Evolutionary conservation across 2,113 vertebrate species (phyloP).

Genomic region (Gobius niger): DNA sequence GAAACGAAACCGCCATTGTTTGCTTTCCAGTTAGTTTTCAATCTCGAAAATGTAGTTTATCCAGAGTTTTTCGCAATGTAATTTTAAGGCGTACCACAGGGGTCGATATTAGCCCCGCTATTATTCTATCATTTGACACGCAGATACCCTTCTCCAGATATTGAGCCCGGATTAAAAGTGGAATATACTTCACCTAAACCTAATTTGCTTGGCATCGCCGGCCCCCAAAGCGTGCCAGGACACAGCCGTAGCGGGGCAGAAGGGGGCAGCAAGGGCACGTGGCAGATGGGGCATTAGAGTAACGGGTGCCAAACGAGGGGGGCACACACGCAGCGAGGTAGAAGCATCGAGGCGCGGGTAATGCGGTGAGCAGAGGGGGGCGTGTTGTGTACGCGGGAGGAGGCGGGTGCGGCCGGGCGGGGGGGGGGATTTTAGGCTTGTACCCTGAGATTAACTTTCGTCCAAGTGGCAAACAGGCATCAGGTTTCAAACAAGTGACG

Average conservation of each 20-base stretch:
- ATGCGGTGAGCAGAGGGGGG: constrained; percentile 16
- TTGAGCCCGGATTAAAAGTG: background rate
- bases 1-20: background rate
- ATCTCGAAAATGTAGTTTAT: background rate
- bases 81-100: background rate
- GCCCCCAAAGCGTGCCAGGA: constrained; percentile 20
- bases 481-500: constrained; percentile 30
- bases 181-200: background rate
- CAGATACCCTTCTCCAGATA: too few relatives aligned
- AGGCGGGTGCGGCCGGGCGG: background rate
- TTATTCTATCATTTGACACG: background rate
- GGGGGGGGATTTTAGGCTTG: constrained; percentile 67
- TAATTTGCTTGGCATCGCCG: background rate
- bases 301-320: constrained; percentile 33
- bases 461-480: constrained; percentile 47
- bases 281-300: constrained; percentile 64
- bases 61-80: background rate
- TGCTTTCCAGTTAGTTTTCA: constrained; percentile 6
- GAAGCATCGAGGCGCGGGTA: constrained; percentile 5
- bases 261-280: constrained; percentile 45
- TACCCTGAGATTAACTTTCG: constrained; percentile 76
- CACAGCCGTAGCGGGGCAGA: constrained; percentile 5
- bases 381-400: background rate
- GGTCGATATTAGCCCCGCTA: background rate
- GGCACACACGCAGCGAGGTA: background rate